Conservation (phyloP, 1,140 invertebrate species). For the Melitaea cinxia region DNA sequence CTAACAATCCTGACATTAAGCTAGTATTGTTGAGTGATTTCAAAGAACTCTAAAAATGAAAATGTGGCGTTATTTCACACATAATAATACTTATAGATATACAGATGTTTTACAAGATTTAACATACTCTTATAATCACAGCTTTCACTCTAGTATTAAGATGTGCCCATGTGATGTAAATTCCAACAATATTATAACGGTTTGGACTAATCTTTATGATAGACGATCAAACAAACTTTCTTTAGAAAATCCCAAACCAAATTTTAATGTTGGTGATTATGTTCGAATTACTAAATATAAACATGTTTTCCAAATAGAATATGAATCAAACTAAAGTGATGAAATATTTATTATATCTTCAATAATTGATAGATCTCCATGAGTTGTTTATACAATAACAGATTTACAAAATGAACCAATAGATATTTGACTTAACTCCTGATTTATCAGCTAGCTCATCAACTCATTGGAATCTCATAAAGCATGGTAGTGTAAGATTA, state of each 20-base stretch:
- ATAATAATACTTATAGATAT: constrained; percentile 56
- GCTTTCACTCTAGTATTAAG: constrained; percentile 32
- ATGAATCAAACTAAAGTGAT: too few species aligned
- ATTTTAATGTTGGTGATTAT: too few species aligned
- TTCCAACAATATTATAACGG: too few species aligned
- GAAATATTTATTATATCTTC: too few species aligned
- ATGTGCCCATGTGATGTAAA: neutral
- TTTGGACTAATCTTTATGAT: too few species aligned
- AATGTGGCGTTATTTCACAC: constrained; percentile 70
- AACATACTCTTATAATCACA: constrained; percentile 51
- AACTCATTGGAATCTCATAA: constrained; percentile 31
- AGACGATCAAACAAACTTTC: too few species aligned
- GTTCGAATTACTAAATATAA: too few species aligned
- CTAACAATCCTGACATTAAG: constrained; percentile 67
- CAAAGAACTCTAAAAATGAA: constrained; percentile 68
- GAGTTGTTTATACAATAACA: constrained; percentile 48
- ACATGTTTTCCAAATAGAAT: too few species aligned
- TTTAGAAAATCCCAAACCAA: too few species aligned
- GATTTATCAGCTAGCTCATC: constrained; percentile 22
- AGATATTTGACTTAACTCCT: constrained; percentile 14
- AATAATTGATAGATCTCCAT: constrained; percentile 25
- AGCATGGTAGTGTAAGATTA: too few species aligned
- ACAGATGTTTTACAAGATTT: constrained; percentile 62
- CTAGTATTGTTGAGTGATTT: constrained; percentile 68
- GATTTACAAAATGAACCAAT: constrained; percentile 51